Conservation (phyloP, 2,888 invertebrate species). For the Drosophila colorata region DNA sequence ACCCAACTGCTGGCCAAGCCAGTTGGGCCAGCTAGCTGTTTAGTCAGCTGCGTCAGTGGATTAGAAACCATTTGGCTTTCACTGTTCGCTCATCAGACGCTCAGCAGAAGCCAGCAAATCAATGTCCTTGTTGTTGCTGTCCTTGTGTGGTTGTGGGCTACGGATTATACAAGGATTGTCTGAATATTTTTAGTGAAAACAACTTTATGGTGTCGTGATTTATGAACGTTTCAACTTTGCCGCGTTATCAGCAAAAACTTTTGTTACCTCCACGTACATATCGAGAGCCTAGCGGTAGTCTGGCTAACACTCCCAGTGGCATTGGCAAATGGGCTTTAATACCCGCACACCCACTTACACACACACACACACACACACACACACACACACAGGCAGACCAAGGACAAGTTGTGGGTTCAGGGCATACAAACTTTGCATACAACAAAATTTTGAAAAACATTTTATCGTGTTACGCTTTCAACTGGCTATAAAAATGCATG, state of each 20-base stretch:
- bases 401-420: constrained; percentile 70
- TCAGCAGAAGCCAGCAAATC: constrained; percentile 35
- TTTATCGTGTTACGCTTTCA: constrained; percentile 79
- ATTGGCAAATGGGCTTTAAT: constrained; percentile 63
- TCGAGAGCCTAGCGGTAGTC: constrained; percentile 21
- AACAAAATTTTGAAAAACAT: constrained; percentile 72
- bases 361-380: constrained; percentile 13
- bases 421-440: constrained; percentile 66
- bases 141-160: constrained; percentile 3
- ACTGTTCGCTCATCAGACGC: constrained; percentile 16
- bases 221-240: constrained; percentile 78
- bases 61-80: constrained; percentile 54
- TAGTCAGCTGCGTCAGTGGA: constrained; percentile 39
- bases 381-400: constrained; percentile 31
- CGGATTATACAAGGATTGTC: constrained; percentile 34
- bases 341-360: constrained; percentile 31
- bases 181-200: constrained; percentile 73
- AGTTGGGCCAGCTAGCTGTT: constrained; percentile 39
- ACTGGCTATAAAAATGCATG: constrained; percentile 77
- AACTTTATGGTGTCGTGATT: constrained; percentile 79
- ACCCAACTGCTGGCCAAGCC: constrained; percentile 50
- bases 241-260: constrained; percentile 78
- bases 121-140: constrained; percentile 30
- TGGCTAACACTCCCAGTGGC: constrained; percentile 52
- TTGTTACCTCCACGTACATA: constrained; percentile 48